These are phyloP conservation scores for Heliconius sara DNA, from an alignment of 2,888 invertebrate species.

Conservation along the genomic window DNA sequence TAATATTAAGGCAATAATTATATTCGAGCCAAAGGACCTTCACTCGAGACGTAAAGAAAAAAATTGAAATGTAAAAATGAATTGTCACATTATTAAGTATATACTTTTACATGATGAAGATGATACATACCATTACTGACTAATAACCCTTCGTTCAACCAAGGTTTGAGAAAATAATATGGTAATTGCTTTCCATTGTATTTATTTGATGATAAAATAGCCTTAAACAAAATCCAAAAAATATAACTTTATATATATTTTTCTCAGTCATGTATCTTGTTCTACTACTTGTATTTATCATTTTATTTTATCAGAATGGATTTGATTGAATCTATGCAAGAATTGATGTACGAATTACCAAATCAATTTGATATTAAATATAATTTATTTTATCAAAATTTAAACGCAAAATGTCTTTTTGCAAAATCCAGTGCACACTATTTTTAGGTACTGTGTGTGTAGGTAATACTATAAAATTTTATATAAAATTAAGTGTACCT, in stretches of 20 bases:
- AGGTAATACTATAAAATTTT: too few species aligned
- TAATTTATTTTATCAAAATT: background rate
- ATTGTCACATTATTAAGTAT: background rate
- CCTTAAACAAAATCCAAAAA: background rate
- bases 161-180: slow-evolving; percentile 60
- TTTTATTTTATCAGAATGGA: too few species aligned
- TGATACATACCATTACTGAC: slow-evolving; percentile 60
- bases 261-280: background rate
- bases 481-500: background rate
- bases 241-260: background rate
- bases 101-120: too few species aligned
- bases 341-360: too few species aligned
- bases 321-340: too few species aligned
- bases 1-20: too few species aligned
- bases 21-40: too few species aligned
- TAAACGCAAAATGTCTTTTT: too few species aligned
- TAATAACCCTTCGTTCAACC: slow-evolving; percentile 63
- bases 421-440: too few species aligned
- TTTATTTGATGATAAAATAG: slow-evolving; percentile 16
- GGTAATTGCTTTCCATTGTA: slow-evolving; percentile 58
- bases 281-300: too few species aligned
- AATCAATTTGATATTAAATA: background rate
- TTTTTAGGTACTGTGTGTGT: background rate
- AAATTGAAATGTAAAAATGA: too few species aligned
- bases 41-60: too few species aligned